Evolutionary conservation across 1,140 invertebrate species (phyloP).

Genomic region (Gryon sp.): DNA sequence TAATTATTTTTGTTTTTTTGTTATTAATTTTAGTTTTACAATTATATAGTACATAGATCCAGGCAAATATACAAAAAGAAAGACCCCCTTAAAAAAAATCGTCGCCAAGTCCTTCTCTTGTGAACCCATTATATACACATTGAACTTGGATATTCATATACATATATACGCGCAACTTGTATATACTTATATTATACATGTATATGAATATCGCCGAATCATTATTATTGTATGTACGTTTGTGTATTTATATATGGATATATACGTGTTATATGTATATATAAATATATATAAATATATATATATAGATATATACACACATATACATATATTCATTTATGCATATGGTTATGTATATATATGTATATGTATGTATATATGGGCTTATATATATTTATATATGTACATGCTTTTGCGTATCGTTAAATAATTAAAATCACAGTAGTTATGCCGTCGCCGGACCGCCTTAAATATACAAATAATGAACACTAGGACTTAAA

Average conservation of each 20-base stretch:
- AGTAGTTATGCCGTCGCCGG: constrained; percentile 80
- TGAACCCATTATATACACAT: no score
- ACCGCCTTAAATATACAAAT: constrained; percentile 78
- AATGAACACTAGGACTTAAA: constrained; percentile 76
- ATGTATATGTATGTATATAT: constrained; percentile 21
- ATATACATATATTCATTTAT: constrained; percentile 27
- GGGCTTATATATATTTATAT: constrained; percentile 25
- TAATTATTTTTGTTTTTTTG: no score
- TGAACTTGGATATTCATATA: no score
- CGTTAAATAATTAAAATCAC: constrained; percentile 81
- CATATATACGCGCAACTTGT: no score
- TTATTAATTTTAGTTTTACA: constrained; percentile 76
- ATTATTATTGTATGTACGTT: constrained; percentile 39
- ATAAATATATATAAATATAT: constrained; percentile 21
- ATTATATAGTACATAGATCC: constrained; percentile 79
- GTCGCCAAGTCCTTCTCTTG: no score
- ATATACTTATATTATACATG: no score
- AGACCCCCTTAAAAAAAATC: no score
- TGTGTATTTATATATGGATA: constrained; percentile 50
- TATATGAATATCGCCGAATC: no score
- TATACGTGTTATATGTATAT: constrained; percentile 49
- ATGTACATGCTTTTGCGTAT: constrained; percentile 75
- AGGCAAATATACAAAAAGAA: no score
- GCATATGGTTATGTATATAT: constrained; percentile 26
- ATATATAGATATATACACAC: constrained; percentile 44